These are phyloP conservation scores for Sesia bembeciformis DNA, from an alignment of 2,888 invertebrate genomes.

Conservation along the genomic window DNA sequence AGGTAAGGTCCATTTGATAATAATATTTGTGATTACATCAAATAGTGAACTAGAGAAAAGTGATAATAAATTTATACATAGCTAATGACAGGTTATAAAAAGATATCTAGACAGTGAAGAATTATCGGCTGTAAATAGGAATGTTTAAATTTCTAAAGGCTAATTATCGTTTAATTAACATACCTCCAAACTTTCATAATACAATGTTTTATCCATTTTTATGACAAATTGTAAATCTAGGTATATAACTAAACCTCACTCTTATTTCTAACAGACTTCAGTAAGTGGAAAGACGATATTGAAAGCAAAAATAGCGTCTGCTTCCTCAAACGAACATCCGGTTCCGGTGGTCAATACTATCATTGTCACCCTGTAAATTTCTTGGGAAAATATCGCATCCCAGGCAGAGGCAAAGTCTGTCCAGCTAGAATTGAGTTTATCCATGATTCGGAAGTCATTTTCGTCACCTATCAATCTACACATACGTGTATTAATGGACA, in stretches of 20 bases:
- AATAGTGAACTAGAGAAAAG: no score
- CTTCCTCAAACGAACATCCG: neutral
- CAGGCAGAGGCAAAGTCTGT: neutral
- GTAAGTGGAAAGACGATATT: constrained; percentile 2
- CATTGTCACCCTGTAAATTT: neutral
- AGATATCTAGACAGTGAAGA: neutral
- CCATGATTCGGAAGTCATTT: neutral
- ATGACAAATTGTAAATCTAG: neutral
- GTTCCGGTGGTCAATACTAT: neutral
- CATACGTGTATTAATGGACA: neutral
- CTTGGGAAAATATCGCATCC: neutral
- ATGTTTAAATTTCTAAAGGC: neutral
- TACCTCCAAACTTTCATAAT: no score
- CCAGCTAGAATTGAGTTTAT: constrained; percentile 1
- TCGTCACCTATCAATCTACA: neutral
- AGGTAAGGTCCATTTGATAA: constrained; percentile 1
- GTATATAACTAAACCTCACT: no score
- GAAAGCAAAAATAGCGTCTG: constrained; percentile 1
- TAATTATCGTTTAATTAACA: neutral
- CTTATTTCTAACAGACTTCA: constrained; percentile 2
- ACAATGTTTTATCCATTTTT: no score
- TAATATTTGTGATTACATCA: no score
- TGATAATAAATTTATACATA: no score
- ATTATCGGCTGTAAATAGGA: neutral
- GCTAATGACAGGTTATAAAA: no score